Conservation (phyloP, 1,140 invertebrate species). For the Heliconius nattereri region DNA sequence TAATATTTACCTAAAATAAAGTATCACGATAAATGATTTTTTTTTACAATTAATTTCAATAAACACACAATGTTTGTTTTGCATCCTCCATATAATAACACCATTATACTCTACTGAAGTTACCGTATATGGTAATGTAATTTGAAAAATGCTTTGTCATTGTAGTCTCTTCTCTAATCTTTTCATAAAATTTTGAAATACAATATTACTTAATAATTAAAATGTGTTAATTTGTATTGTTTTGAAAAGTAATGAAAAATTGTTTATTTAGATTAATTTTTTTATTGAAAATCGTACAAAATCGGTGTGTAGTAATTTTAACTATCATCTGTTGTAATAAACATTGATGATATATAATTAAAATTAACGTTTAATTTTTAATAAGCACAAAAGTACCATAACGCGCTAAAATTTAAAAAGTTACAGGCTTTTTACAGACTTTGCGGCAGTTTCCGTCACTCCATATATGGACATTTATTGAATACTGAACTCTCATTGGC, state of each 20-base stretch:
- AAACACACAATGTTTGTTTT: background rate
- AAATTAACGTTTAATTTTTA: constrained; percentile 2
- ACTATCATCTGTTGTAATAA: background rate
- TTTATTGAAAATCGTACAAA: no score
- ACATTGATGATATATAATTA: background rate
- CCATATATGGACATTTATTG: constrained; percentile 78
- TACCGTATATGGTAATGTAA: constrained; percentile 18
- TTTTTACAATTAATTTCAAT: background rate
- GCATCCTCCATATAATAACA: background rate
- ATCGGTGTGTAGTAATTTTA: no score
- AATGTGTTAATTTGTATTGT: no score
- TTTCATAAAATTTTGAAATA: background rate
- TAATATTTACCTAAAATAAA: no score
- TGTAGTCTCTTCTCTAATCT: no score
- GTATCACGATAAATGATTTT: background rate
- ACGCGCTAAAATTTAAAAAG: constrained; percentile 55
- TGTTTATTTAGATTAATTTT: no score
- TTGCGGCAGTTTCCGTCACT: constrained; percentile 62
- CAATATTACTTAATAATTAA: no score
- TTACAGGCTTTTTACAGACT: constrained; percentile 40
- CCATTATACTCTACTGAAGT: constrained; percentile 16
- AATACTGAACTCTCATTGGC: constrained; percentile 71
- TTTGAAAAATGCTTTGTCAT: constrained; percentile 2
- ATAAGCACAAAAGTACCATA: background rate
- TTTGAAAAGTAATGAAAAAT: background rate